Evolutionary conservation across 1,140 invertebrate genomes (phyloP), one percentile per base, ranked within the genome.

Genomic region (Cylas formicarius): DNA sequence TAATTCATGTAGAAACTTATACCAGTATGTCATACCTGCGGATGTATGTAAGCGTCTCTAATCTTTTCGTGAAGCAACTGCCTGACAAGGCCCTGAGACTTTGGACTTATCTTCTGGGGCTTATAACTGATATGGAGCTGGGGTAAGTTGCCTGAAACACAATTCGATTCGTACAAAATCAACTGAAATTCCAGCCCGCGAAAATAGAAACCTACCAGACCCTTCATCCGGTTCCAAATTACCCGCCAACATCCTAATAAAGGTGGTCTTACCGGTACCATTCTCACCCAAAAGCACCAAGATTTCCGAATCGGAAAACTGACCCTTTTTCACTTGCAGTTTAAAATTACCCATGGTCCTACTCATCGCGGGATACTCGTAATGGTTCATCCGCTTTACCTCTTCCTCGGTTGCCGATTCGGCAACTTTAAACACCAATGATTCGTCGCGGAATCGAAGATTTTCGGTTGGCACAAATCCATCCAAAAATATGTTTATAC

Each of bases 401-500:
- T 98, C 95, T 72, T 97, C 94, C 68, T 98, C 94, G 9, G 86
- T 87, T 2, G 94, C 90, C 44, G 90, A 96, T 69, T 99, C 97
- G 0, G 95, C 89, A 0, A 98, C 96, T 75, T 98, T 98, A 65
- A 99, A 99, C 3, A 95, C 86, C 8, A 99, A 72, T 2, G 92
- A 93, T 68, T 90, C 86, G 57, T 97, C 95, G 46, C 97, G 79
- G 73, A 99, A 99, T 63, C 97, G 79, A 67, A 99, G 80, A 73
- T 99, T 99, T 73, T 99, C 97, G 11, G 97, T 98, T 27, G 95
- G 95, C 3, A 99, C 92, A 75, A 97, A 99, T 27, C 97, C 97
- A 72, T 99, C 97, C 48, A 99, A 76, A 71, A 99, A 99, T 61
- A 99, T 98, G 67, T 99, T 99, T 60, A 99, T 99, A 60, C 90